Percentiles rank a stretch among this genome's conserved stretches.
Evolutionary conservation across 2,113 vertebrate species (phyloP).

Genomic region (Lycocorax pyrrhopterus): DNA sequence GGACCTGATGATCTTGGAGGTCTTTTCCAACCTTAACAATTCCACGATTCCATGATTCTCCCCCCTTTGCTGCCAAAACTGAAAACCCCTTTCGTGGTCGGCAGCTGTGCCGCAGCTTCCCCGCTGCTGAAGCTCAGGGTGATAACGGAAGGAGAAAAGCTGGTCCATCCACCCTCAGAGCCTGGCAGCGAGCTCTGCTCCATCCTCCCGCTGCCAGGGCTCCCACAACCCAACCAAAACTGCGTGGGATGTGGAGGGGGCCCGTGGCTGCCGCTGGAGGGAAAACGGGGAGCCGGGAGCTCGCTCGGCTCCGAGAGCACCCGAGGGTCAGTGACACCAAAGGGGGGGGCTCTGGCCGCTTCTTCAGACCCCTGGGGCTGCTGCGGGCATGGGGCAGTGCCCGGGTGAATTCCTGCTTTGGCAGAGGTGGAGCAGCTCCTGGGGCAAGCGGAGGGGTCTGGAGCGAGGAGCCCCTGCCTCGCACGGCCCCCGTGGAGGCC

Average conservation of each 20-base stretch:
- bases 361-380: fast-evolving
- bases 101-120: neutral
- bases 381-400: neutral
- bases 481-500: neutral
- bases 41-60: neutral
- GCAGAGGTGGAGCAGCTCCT: neutral
- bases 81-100: neutral
- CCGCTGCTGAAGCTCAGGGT: neutral
- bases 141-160: neutral
- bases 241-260: neutral
- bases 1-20: neutral
- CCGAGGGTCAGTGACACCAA: neutral
- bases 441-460: fast-evolving
- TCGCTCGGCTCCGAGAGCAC: fast-evolving
- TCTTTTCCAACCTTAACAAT: neutral
- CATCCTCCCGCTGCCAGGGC: neutral
- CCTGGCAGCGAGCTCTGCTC: neutral
- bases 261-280: neutral
- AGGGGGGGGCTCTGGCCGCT: neutral
- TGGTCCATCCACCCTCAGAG: neutral
- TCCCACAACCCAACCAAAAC: neutral
- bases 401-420: neutral
- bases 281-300: fast-evolving
- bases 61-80: neutral
- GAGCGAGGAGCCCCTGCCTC: neutral